Base-by-base conservation (phyloP, 2,888 invertebrate genomes). In the Pocota personata region DNA sequence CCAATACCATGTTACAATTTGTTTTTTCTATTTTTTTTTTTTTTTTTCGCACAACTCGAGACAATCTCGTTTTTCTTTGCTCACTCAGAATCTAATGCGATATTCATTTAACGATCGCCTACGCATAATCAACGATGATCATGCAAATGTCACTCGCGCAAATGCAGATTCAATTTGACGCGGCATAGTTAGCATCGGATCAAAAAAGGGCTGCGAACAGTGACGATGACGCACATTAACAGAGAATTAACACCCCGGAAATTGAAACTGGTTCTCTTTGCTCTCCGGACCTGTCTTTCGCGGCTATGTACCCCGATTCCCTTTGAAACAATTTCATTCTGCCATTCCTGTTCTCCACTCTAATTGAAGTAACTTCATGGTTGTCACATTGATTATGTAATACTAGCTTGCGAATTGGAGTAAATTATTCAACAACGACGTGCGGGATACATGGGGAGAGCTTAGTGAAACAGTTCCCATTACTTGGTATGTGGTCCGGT, bases 381-480 rank as follows among this genome's bases (percentile, higher is more conserved):
- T 50, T 86, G 82, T 86, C 86, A 72, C 82, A 82, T 82, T 86
- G 86, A 86, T 86, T 86, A 82, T 86, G 82, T 67, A 82, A 82
- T 72, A 71, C 52, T 19, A 40, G 46, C 75, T 60, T 46, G 76
- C 71, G 76, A 82, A 86, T 76, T 80, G 72, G 71, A 80, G 58
- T 71, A 50, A 66, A 80, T 73, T 79, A 79, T 60, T 67, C 83
- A 58, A 72, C 69, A 60, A 48, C 48, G 46, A 21, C 62, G 30
- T 12, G 12, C 37, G 37, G 67, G 62, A 76, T 67, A 35, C 35
- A 32, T 32, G 52, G 30, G 35, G 46, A 60, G 58, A 60, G 46
- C 66, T 55, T 60, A 50, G 66, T 12, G 57, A 21, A 43, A 30
- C 46, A 24, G 58, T 71, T 67, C 72, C 78, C 35, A 72, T 24